These are phyloP conservation scores for Magallana nippona DNA, from an alignment of 2,888 invertebrate genomes.

Conservation along the genomic window DNA sequence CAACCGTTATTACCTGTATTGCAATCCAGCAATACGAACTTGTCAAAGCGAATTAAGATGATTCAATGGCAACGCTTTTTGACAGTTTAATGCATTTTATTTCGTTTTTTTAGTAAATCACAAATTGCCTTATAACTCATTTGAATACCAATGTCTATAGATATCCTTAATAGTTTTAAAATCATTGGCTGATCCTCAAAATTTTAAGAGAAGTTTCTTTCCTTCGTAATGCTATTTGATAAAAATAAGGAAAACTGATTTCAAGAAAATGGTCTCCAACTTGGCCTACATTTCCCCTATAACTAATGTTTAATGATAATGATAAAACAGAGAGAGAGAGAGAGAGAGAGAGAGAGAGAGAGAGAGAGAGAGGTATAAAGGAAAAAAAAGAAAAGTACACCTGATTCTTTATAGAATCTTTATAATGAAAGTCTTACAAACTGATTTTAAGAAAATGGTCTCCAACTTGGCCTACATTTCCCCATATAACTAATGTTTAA, in stretches of 20 bases:
- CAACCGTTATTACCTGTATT: neutral
- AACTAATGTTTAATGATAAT: too few relatives aligned
- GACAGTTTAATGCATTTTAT: conserved; percentile 33
- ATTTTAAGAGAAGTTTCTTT: neutral
- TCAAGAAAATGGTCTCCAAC: neutral
- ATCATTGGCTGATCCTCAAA: neutral
- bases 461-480: too few relatives aligned
- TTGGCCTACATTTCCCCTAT: neutral
- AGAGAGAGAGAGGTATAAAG: too few relatives aligned
- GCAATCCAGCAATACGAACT: neutral
- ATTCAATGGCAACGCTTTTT: conserved; percentile 17
- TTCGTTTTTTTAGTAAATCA: conserved; percentile 13
- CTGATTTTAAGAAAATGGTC: too few relatives aligned
- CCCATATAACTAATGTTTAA: too few relatives aligned
- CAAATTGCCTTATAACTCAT: neutral
- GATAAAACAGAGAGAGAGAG: too few relatives aligned
- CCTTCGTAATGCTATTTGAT: neutral
- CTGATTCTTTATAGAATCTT: too few relatives aligned
- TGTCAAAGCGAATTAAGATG: conserved; percentile 27
- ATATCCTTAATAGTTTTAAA: neutral
- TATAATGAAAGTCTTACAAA: too few relatives aligned
- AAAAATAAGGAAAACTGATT: neutral
- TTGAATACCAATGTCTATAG: neutral
- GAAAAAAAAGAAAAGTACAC: too few relatives aligned
- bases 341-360: too few relatives aligned